Base-by-base conservation (phyloP, 2,113 vertebrate genomes). In the Vanacampus margaritifer region DNA sequence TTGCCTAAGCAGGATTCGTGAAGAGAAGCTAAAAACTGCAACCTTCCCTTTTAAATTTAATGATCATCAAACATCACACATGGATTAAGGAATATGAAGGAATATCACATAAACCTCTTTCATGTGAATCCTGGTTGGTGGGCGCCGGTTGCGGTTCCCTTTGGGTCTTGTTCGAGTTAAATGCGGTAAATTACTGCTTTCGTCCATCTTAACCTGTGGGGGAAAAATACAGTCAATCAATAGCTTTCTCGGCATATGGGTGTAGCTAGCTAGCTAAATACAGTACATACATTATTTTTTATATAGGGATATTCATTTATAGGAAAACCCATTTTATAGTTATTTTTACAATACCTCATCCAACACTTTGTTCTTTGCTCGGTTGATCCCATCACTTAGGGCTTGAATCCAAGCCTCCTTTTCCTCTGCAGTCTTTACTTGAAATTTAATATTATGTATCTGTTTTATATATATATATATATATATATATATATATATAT, bases 381-480 rank as follows among this genome's bases (percentile, higher is more conserved):
- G 89, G 68, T 75, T 92, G 87, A 99, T 98, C 41, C 93, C 94
- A 70, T 97, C 94, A 32, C 91, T 92, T 69, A 99, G 88, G 36
- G 95, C 95, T 88, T 94, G 95, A 81, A 99, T 98, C 97, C 97
- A 99, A 0, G 92, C 91, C 5, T 98, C 95, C 81, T 96, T 97
- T 78, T 98, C 96, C 71, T 98, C 95, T 45, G 71, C 87, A 50
- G 75, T 93, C 71, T 89, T 82, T 78, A 93, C 91, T 79, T 96
- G 95, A 76, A 99, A 93, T 76, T 95, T 99, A 68, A 98, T 89
- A 83, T 98, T 93, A 53, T 90, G 92, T 68, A 95, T 93, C 97
- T 99, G 87, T 59, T 83, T n/a, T 6, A 7, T 13, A 68, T 26
- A 63, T 0, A 43, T n/a, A n/a, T n/a, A n/a, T n/a, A n/a, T n/a